Conservation (phyloP, 64 coral and sea anemone genomes). For the Montipora efflorescens region DNA sequence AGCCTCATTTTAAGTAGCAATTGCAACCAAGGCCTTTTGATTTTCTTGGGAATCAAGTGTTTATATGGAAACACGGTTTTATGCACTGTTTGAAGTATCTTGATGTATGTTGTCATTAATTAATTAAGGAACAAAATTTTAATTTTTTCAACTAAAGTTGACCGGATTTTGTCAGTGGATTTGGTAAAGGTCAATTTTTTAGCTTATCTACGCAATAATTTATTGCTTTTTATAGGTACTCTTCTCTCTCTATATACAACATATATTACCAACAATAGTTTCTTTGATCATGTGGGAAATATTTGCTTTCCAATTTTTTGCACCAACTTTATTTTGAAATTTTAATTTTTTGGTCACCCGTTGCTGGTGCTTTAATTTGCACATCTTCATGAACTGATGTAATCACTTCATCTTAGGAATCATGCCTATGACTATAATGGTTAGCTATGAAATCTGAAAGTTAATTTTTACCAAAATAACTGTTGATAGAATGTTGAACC, state of each 20-base stretch:
- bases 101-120: neutral
- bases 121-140: neutral
- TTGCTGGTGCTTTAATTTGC: neutral
- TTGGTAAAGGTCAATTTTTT: too few species aligned
- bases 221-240: neutral
- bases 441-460: neutral
- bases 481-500: neutral
- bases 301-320: neutral
- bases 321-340: neutral
- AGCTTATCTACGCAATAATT: too few species aligned
- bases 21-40: neutral
- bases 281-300: neutral
- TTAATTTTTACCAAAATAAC: neutral
- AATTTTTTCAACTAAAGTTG: slow-evolving; percentile 1
- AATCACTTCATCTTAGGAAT: neutral
- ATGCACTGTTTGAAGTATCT: neutral
- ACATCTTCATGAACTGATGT: neutral
- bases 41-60: slow-evolving; percentile 15
- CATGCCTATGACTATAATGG: too few species aligned
- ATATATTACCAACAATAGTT: neutral
- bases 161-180: too few species aligned
- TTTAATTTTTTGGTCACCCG: neutral
- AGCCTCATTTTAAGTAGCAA: neutral
- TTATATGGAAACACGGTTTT: too few species aligned
- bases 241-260: neutral